Conservation (phyloP, 2,797 vertebrate genomes). For the Melopsittacus undulatus region DNA sequence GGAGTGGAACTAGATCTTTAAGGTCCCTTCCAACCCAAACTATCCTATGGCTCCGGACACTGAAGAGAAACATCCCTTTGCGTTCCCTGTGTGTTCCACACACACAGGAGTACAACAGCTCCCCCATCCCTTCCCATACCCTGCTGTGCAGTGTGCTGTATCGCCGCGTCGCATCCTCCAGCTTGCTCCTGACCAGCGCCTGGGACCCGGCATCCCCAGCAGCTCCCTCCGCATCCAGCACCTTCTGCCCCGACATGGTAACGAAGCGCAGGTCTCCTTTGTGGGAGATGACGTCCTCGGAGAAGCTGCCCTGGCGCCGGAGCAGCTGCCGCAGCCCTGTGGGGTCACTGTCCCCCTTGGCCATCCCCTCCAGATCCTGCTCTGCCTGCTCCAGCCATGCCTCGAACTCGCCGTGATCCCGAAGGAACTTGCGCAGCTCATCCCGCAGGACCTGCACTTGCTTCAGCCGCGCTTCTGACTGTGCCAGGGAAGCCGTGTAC, state of each 20-base stretch:
- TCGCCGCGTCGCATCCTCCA: slow-evolving; percentile 87
- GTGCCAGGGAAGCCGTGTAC: slow-evolving; percentile 82
- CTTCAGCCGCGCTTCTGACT: slow-evolving; percentile 85
- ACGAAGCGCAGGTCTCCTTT: slow-evolving; percentile 96
- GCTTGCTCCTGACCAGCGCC: slow-evolving; percentile 81
- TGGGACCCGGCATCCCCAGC: slow-evolving; percentile 66
- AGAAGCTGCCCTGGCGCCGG: slow-evolving; percentile 87
- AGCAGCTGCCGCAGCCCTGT: slow-evolving; percentile 75
- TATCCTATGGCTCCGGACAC: background rate
- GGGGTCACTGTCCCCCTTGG: slow-evolving; percentile 77
- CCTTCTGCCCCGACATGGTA: slow-evolving; percentile 95
- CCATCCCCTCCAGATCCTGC: slow-evolving; percentile 83
- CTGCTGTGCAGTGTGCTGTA: slow-evolving; percentile 88
- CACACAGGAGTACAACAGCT: rapidly evolving
- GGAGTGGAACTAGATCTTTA: background rate
- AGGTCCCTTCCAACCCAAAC: background rate
- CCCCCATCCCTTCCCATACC: slow-evolving; percentile 70
- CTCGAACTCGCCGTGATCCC: slow-evolving; percentile 86
- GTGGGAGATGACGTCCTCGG: slow-evolving; percentile 95
- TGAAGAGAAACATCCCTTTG: background rate
- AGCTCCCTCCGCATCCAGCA: slow-evolving; percentile 85
- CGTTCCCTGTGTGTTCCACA: rapidly evolving
- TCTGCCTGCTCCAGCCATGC: slow-evolving; percentile 90
- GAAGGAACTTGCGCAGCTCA: slow-evolving; percentile 90
- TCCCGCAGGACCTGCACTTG: slow-evolving; percentile 85